Conservation (phyloP, 2,113 vertebrate species). For the Macrotis lagotis region DNA sequence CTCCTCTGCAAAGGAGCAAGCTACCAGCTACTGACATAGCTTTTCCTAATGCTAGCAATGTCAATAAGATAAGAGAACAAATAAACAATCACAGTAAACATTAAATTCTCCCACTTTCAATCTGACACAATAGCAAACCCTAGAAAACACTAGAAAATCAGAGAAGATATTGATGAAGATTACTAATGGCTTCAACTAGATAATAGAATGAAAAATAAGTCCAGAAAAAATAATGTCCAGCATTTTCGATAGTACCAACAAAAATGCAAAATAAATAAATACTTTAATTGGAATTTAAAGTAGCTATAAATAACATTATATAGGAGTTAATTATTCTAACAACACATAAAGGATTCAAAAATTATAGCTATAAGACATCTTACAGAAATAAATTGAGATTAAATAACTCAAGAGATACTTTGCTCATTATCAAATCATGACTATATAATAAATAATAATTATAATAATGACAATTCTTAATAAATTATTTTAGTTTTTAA, state of each 20-base stretch:
- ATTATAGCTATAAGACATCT: neutral
- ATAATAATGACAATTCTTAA: neutral
- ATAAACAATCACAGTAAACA: neutral
- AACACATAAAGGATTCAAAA: neutral
- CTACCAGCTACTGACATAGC: neutral
- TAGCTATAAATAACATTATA: neutral
- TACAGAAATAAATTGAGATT: neutral
- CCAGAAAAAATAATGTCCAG: neutral
- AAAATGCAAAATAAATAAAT: neutral
- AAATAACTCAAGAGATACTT: neutral
- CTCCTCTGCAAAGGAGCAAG: neutral
- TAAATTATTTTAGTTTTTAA: neutral
- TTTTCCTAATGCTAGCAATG: neutral
- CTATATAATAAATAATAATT: neutral
- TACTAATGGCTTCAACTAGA: neutral
- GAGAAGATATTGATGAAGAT: neutral
- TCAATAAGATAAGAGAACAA: neutral
- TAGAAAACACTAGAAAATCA: neutral
- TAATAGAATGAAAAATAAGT: neutral
- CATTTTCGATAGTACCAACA: neutral
- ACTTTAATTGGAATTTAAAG: too few relatives aligned
- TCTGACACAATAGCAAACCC: neutral
- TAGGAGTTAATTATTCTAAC: neutral
- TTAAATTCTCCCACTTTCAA: neutral
- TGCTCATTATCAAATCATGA: neutral